A percentile compares a stretch with the other conserved stretches of the same genome.
These are phyloP conservation scores for Dasyprocta punctata DNA, from an alignment of 2,113 vertebrate genomes.

Conservation along the genomic window DNA sequence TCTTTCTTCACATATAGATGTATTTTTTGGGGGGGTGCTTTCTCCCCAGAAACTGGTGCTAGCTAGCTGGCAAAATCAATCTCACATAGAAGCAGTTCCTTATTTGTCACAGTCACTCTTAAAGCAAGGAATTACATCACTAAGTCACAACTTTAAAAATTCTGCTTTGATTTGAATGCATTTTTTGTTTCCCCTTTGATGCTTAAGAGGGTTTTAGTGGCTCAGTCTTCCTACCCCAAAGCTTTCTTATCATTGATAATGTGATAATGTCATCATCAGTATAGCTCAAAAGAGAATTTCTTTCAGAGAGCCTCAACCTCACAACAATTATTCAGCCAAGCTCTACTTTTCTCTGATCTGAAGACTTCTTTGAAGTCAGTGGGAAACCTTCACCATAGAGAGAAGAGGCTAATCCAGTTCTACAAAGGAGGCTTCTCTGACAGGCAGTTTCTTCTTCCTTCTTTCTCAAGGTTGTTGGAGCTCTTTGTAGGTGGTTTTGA, in stretches of 20 bases:
- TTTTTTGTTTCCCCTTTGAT: constrained; percentile 66
- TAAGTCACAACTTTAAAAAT: not conserved
- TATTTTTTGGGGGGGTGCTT: not conserved
- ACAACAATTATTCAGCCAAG: constrained; percentile 5
- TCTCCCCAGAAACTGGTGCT: not conserved
- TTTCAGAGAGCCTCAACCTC: not conserved
- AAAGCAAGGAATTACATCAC: not conserved
- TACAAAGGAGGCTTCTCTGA: constrained; percentile 23
- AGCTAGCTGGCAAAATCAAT: constrained; percentile 40
- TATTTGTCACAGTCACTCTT: constrained; percentile 11
- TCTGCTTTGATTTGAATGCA: constrained; percentile 45
- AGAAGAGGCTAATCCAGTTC: constrained; percentile 6
- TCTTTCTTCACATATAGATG: not conserved
- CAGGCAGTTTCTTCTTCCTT: constrained; percentile 30
- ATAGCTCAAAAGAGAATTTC: constrained; percentile 54
- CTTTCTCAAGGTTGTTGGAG: not conserved
- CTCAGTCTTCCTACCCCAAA: not conserved
- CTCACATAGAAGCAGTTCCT: constrained; percentile 22
- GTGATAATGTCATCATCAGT: constrained; percentile 63
- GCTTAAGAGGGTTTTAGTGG: constrained; percentile 39
- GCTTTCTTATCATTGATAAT: constrained; percentile 60
- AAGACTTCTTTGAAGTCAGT: constrained; percentile 68
- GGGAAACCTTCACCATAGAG: constrained; percentile 33
- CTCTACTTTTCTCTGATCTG: constrained; percentile 17
- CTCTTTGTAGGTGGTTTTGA: constrained; percentile 30